Evolutionary conservation across 2,113 vertebrate genomes (phyloP), one percentile per base, ranked within the genome.

Genomic region (Eretmochelys imbricata): DNA sequence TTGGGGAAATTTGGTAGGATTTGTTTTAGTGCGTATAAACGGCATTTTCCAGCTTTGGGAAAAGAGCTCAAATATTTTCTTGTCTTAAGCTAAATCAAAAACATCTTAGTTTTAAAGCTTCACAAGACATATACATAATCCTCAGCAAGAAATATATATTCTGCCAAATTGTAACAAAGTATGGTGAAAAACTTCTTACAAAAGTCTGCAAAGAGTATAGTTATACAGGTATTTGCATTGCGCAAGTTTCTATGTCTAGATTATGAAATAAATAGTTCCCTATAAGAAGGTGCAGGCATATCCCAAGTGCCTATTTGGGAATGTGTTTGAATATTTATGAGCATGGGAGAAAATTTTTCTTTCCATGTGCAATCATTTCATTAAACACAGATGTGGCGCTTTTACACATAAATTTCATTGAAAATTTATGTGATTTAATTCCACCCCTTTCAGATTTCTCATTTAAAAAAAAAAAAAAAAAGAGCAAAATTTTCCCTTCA

Each of bases 401-500:
- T 79, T 78, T 48, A 80, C 50, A 75, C 4, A 83, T 5, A 79
- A 94, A 85, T 75, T 94, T 93, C 88, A 96, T 24, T 82, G 86
- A 35, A 91, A 96, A 90, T n/a, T 8, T 20, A 79, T 1, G 42
- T 7, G 82, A 81, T 50, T 89, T 48, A 65, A 19, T 85, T 90
- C 57, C 83, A 97, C 48, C 19, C 49, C 54, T 65, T 85, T 20
- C 84, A 91, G 50, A 87, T 91, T 87, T 83, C 51, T 38, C 69
- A 87, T 46, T 76, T 17, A 14, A 79, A 86, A 94, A 93, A 42
- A 80, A 25, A 75, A 80, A 69, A 80, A 13, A 4, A 69, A 85
- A 65, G 5, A 35, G 24, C 92, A 83, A 5, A 27, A 42, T 95
- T 88, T 92, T 76, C 82, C 84, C 76, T 92, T 82, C 42, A 86